A percentile compares a stretch with the other conserved stretches of the same genome.
These are phyloP conservation scores for Pomatostomus ruficeps DNA, from an alignment of 2,113 vertebrate genomes.

Conservation along the genomic window DNA sequence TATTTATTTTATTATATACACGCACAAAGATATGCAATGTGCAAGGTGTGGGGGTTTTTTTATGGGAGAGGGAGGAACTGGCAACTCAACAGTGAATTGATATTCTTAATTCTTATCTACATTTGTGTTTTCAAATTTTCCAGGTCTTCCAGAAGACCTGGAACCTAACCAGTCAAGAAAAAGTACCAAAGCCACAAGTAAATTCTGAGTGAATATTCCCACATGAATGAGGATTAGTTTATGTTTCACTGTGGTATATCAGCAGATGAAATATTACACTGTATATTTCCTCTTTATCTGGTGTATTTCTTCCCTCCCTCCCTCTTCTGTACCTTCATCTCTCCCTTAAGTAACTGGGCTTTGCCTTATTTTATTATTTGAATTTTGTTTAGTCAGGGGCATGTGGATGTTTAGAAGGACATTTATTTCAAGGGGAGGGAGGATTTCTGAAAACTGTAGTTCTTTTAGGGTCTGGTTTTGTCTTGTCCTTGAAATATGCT, in stretches of 20 bases:
- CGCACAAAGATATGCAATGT: not conserved
- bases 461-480: not conserved
- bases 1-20: slow-evolving; percentile 43
- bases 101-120: not conserved
- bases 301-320: slow-evolving; percentile 24
- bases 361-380: slow-evolving; percentile 10
- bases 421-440: not conserved
- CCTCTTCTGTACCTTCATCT: not conserved
- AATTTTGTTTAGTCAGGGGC: not conserved
- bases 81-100: not conserved
- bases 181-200: slow-evolving; percentile 6
- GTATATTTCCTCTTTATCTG: slow-evolving; percentile 12
- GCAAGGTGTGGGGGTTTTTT: slow-evolving; percentile 3
- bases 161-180: not conserved
- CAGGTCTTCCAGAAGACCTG: not conserved
- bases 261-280: not conserved
- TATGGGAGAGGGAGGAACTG: not conserved
- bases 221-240: slow-evolving; percentile 21
- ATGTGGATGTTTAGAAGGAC: not conserved
- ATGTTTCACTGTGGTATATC: slow-evolving; percentile 2
- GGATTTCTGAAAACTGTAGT: not conserved
- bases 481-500: slow-evolving; percentile 28
- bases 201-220: slow-evolving; percentile 20
- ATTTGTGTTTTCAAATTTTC: not conserved
- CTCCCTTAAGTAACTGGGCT: not conserved